A percentile compares a stretch with the other conserved stretches of the same genome.
Conservation (phyloP, 2,797 vertebrate genomes). For the Sparus aurata region DNA sequence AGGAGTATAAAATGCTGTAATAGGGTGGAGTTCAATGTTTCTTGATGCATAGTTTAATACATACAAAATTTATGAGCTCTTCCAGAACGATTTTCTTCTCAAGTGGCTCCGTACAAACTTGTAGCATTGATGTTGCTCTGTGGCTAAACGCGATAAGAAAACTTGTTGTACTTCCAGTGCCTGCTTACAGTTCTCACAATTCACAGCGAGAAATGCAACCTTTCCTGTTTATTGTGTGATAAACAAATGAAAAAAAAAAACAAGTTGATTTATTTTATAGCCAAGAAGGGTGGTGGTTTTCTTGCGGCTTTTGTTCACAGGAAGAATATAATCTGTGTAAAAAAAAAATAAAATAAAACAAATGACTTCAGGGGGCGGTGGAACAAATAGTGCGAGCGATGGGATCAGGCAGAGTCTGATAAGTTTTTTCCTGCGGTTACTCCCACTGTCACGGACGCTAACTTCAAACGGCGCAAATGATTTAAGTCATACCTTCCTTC, state of each 20-base stretch:
- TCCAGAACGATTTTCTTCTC: conserved; percentile 39
- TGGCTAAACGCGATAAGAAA: conserved; percentile 75
- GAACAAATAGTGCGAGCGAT: conserved; percentile 72
- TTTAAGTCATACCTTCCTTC: conserved; percentile 61
- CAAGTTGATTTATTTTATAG: conserved; percentile 55
- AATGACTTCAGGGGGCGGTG: conserved; percentile 72
- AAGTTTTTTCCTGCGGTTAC: conserved; percentile 77
- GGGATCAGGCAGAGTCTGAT: conserved; percentile 72
- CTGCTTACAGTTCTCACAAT: conserved; percentile 78
- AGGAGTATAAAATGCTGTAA: conserved; percentile 25
- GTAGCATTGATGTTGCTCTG: conserved; percentile 57
- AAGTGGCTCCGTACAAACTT: conserved; percentile 40
- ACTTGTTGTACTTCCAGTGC: conserved; percentile 58
- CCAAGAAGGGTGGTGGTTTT: conserved; percentile 60
- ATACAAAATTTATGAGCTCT: conserved; percentile 40
- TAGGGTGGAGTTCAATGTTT: conserved; percentile 40
- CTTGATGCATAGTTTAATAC: conserved; percentile 35
- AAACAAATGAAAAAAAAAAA: conserved; percentile 69
- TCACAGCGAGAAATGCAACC: conserved; percentile 70
- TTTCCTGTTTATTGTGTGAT: conserved; percentile 83
- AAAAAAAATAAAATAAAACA: conserved; percentile 75
- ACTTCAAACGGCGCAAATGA: conserved; percentile 73
- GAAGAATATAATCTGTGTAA: conserved; percentile 77
- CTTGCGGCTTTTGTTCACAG: conserved; percentile 76
- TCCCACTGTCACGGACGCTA: conserved; percentile 68